These are phyloP conservation scores for Dicrostonyx torquatus DNA, from an alignment of 2,797 vertebrate species.

Conservation along the genomic window DNA sequence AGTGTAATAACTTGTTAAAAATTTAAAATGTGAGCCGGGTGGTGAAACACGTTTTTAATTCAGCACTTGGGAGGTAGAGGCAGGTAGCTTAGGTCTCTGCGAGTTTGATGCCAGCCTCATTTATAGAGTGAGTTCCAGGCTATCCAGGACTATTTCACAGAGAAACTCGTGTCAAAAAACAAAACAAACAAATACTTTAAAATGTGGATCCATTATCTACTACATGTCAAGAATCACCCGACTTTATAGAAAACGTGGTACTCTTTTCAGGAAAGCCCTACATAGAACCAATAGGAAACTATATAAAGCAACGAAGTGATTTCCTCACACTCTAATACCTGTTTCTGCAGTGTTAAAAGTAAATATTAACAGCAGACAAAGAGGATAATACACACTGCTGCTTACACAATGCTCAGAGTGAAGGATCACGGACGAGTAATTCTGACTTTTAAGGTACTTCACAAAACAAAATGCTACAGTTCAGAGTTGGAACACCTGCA, in stretches of 20 bases:
- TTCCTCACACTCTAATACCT: not conserved
- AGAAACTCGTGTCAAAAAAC: not conserved
- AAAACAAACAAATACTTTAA: not conserved
- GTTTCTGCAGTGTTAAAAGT: constrained; percentile 41
- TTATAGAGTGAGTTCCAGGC: not conserved
- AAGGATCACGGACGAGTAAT: not conserved
- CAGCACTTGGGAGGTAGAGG: not conserved
- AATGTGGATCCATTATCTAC: not conserved
- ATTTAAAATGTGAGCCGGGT: not conserved
- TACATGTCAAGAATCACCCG: not conserved
- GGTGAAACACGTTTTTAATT: not conserved
- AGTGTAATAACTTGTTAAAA: constrained; percentile 26
- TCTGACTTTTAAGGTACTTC: not conserved
- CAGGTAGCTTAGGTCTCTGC: not conserved
- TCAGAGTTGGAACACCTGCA: not conserved
- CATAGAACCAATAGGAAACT: not conserved
- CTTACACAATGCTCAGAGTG: not conserved
- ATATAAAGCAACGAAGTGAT: not conserved
- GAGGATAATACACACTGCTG: not conserved
- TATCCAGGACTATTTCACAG: not conserved
- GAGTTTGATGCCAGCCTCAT: too few species aligned
- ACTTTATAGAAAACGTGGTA: not conserved
- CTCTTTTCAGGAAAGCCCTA: constrained; percentile 15
- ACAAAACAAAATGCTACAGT: not conserved
- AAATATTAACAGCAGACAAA: not conserved